These are phyloP conservation scores for Cactoblastis cactorum DNA, from an alignment of 2,888 invertebrate genomes.

Conservation along the genomic window DNA sequence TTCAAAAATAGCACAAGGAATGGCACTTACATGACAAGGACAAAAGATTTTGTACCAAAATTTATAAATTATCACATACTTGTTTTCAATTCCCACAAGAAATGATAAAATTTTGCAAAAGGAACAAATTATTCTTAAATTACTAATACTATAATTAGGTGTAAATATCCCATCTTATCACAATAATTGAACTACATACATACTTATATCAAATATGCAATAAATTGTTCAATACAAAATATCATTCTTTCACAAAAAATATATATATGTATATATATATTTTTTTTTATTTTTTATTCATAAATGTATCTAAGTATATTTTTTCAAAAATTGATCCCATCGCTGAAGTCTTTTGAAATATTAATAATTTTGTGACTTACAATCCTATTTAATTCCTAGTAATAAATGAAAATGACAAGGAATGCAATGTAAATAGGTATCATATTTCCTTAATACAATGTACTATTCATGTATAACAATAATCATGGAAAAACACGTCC, in stretches of 20 bases:
- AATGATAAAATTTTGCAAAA: no score
- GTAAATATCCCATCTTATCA: constrained; percentile 12
- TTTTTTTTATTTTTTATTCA: background rate
- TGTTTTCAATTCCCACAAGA: background rate
- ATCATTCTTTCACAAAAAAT: background rate
- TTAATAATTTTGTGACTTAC: background rate
- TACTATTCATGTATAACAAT: background rate
- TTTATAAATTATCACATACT: background rate
- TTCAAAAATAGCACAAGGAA: constrained; percentile 14
- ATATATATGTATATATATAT: background rate
- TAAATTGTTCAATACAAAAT: constrained; percentile 2
- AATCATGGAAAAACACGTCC: no score
- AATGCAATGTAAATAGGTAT: background rate
- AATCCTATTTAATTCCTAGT: background rate
- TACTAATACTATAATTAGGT: background rate
- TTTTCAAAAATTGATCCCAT: no score
- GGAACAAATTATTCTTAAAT: background rate
- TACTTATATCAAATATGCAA: background rate
- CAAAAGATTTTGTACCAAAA: constrained; percentile 17
- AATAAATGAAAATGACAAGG: background rate
- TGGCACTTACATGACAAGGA: constrained; percentile 25
- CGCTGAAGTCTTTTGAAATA: background rate
- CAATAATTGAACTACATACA: constrained; percentile 11
- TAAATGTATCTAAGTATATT: no score
- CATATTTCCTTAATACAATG: background rate